Conservation (phyloP, 2,797 vertebrate species). For the Poeciliopsis paucimaculata region DNA sequence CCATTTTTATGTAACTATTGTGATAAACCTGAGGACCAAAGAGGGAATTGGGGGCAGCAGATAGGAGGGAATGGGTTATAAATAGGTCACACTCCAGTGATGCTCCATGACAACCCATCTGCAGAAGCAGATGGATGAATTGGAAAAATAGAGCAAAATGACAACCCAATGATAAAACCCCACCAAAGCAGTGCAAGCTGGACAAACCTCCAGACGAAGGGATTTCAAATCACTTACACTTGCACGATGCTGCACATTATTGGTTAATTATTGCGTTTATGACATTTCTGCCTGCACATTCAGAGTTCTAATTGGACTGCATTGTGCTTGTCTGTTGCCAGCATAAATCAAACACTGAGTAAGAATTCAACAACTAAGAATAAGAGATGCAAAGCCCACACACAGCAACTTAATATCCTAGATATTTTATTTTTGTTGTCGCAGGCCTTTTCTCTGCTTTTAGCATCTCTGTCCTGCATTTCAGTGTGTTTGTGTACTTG, state of each 20-base stretch:
- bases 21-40: slow-evolving; percentile 58
- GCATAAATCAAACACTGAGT: slow-evolving; percentile 19
- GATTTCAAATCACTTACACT: background rate
- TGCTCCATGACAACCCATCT: slow-evolving; percentile 76
- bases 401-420: slow-evolving; percentile 55
- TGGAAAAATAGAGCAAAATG: slow-evolving; percentile 69
- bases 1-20: slow-evolving; percentile 52
- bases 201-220: slow-evolving; percentile 3
- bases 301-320: background rate
- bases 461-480: slow-evolving; percentile 24
- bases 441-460: slow-evolving; percentile 33
- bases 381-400: slow-evolving; percentile 32
- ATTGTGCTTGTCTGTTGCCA: slow-evolving; percentile 12
- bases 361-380: slow-evolving; percentile 26
- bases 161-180: slow-evolving; percentile 56
- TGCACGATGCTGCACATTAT: background rate
- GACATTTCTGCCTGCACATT: slow-evolving; percentile 14
- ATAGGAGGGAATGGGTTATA: slow-evolving; percentile 70
- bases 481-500: slow-evolving; percentile 13
- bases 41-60: slow-evolving; percentile 65
- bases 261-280: slow-evolving; percentile 13
- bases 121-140: slow-evolving; percentile 77
- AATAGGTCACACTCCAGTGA: slow-evolving; percentile 79
- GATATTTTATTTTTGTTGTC: slow-evolving; percentile 32
- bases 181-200: slow-evolving; percentile 15